Evolutionary conservation across 1,140 invertebrate species (phyloP).

Genomic region (Lepidostoma basale): DNA sequence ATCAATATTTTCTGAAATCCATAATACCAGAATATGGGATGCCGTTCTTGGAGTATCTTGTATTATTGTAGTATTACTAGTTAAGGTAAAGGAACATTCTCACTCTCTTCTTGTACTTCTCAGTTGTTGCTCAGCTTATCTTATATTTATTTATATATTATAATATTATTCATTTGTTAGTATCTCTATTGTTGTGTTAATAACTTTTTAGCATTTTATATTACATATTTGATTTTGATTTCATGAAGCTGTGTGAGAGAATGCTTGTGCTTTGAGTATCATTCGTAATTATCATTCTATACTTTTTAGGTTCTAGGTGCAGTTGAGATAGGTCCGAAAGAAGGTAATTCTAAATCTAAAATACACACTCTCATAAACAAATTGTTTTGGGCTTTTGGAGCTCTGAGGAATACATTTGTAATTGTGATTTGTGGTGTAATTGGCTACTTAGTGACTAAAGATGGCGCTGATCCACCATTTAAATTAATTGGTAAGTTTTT

Average conservation of each 20-base stretch:
- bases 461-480: conserved; percentile 60
- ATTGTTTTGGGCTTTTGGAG: conserved; percentile 67
- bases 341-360: conserved; percentile 55
- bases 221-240: no score
- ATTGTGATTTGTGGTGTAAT: conserved; percentile 69
- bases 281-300: no score
- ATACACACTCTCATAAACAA: conserved; percentile 59
- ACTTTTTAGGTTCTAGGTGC: no score
- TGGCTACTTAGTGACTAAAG: conserved; percentile 59
- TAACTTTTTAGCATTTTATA: no score
- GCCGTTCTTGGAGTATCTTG: conserved; percentile 71
- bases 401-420: conserved; percentile 76
- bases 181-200: no score
- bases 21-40: conserved; percentile 68
- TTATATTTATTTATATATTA: no score
- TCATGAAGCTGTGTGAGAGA: no score
- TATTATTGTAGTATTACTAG: conserved; percentile 70
- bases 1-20: conserved; percentile 67
- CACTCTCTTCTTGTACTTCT: no score
- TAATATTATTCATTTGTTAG: no score
- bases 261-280: no score
- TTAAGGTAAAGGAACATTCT: conserved; percentile 66
- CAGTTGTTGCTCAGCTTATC: no score
- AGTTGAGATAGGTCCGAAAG: conserved; percentile 62
- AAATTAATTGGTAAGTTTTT: conserved; percentile 65